Percentiles rank a stretch among this genome's conserved stretches.
These are phyloP conservation scores for Drosophila erecta DNA, from an alignment of 1,140 invertebrate genomes.

Conservation along the genomic window DNA sequence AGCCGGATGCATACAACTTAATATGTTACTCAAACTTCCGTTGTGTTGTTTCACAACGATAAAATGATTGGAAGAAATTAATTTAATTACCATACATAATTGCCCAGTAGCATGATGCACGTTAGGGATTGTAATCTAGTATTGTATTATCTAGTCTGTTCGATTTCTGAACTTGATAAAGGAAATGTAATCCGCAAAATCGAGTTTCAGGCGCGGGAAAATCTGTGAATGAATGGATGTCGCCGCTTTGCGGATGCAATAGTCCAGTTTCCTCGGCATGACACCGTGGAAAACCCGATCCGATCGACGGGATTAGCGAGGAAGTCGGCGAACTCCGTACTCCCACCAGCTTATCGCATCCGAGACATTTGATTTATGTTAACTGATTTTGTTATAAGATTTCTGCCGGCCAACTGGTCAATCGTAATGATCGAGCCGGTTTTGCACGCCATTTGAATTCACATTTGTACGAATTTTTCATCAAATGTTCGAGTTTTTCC, in stretches of 20 bases:
- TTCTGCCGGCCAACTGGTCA: conserved; percentile 14
- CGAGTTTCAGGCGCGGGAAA: conserved; percentile 15
- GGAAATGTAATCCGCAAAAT: conserved; percentile 14
- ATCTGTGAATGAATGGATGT: conserved; percentile 24
- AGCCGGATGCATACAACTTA: background rate
- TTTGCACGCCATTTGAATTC: conserved; percentile 30
- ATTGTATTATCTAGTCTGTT: background rate
- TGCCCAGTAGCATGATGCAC: background rate
- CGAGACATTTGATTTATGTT: conserved; percentile 47
- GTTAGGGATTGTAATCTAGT: background rate
- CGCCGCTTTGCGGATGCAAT: conserved; percentile 35
- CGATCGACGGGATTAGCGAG: conserved; percentile 22
- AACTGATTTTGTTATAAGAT: conserved; percentile 31
- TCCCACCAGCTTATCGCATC: conserved; percentile 35
- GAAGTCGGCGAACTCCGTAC: conserved; percentile 28
- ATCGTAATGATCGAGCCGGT: conserved; percentile 37
- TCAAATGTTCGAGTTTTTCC: conserved; percentile 24
- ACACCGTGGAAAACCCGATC: conserved; percentile 13
- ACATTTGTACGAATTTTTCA: conserved; percentile 30
- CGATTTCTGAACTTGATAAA: background rate
- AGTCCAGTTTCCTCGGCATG: conserved; percentile 13
- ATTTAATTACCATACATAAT: too few species aligned
- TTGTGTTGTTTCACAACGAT: too few species aligned
- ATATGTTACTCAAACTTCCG: background rate
- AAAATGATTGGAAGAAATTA: too few species aligned